Evolutionary conservation across 2,888 invertebrate species (phyloP).

Genomic region (Hydrotaea cyrtoneurina): DNA sequence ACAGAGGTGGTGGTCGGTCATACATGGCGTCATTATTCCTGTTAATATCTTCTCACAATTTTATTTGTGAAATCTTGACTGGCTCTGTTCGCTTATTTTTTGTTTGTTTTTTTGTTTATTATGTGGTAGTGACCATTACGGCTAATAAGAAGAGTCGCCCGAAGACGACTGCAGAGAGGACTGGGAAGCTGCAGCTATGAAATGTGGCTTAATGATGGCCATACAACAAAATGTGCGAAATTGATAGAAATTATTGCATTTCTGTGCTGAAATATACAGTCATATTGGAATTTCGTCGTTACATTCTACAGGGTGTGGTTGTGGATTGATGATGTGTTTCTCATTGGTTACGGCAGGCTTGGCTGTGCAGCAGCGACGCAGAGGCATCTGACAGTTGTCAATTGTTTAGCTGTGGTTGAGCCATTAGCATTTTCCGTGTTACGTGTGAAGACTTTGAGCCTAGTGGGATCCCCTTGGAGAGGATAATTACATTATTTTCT

Average conservation of each 20-base stretch:
- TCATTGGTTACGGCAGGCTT: not conserved
- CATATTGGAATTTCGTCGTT: slow-evolving; percentile 54
- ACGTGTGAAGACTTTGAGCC: not conserved
- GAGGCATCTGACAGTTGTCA: slow-evolving; percentile 61
- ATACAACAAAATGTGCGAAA: slow-evolving; percentile 67
- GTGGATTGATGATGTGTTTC: not conserved
- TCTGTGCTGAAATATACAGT: slow-evolving; percentile 54
- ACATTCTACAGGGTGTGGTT: not conserved
- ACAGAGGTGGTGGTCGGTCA: slow-evolving; percentile 37
- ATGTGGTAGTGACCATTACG: not conserved
- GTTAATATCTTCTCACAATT: slow-evolving; percentile 68
- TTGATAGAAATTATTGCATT: slow-evolving; percentile 69
- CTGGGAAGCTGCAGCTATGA: not conserved
- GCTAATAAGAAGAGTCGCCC: not conserved
- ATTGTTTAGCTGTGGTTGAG: slow-evolving; percentile 49
- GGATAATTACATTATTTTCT: not conserved
- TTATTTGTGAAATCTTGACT: slow-evolving; percentile 52
- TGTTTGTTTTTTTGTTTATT: not conserved
- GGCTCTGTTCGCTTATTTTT: not conserved
- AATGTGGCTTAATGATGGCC: slow-evolving; percentile 31
- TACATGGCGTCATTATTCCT: slow-evolving; percentile 68
- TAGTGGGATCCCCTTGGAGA: not conserved
- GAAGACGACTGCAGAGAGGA: not conserved
- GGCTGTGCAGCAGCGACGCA: not conserved
- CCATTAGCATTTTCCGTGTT: not conserved